Evolutionary conservation across 2,888 invertebrate species (phyloP).

Genomic region (Callinectes sapidus): DNA sequence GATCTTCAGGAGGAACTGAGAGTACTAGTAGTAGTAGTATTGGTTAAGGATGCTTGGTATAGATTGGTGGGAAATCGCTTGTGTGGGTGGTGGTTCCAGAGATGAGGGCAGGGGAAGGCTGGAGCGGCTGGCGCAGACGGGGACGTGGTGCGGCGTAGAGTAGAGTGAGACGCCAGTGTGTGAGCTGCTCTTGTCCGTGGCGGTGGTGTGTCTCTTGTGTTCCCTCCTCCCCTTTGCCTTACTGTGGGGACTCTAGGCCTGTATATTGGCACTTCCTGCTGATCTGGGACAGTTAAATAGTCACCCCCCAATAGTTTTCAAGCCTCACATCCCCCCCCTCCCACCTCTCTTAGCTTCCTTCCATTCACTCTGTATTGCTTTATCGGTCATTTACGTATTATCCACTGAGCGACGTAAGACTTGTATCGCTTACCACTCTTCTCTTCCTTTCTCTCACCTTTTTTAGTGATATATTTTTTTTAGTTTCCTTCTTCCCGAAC

Average conservation of each 20-base stretch:
- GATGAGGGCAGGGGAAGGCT: neutral
- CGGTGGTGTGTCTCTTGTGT: conserved; percentile 24
- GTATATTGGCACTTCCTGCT: neutral
- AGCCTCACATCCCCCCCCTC: neutral
- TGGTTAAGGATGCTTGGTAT: neutral
- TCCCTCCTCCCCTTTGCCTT: neutral
- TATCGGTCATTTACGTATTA: neutral
- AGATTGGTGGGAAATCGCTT: neutral
- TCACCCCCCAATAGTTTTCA: neutral
- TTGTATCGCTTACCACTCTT: neutral
- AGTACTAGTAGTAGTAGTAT: neutral
- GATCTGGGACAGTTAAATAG: neutral
- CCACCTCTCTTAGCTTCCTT: neutral
- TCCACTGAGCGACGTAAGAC: neutral
- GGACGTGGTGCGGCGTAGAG: neutral
- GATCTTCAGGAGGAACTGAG: neutral
- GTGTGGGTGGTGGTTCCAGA: neutral
- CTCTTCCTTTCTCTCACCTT: neutral
- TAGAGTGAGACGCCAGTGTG: conserved; percentile 24
- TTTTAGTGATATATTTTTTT: neutral
- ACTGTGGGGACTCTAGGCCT: neutral
- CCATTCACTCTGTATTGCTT: neutral
- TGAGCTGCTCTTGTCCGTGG: conserved; percentile 13
- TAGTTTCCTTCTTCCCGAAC: neutral
- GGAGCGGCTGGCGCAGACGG: neutral